A percentile compares a stretch with the other conserved stretches of the same genome.
These are phyloP conservation scores for Scaptomyza flava DNA, from an alignment of 2,888 invertebrate genomes.

Conservation along the genomic window DNA sequence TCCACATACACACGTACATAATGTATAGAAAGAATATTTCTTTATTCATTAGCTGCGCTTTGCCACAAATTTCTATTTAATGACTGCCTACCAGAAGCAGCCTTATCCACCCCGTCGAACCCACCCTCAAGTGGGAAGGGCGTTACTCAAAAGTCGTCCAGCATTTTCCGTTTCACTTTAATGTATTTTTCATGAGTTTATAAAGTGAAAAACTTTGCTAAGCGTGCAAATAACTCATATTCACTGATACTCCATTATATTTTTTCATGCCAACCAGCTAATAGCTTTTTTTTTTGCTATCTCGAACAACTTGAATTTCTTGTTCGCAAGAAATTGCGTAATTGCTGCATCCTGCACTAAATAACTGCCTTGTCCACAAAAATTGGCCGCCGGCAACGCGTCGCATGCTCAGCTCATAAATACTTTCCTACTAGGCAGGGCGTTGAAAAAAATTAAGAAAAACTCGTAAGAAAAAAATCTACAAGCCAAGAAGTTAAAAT, in stretches of 20 bases:
- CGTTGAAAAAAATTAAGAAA: conserved; percentile 16
- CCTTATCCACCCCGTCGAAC: neutral
- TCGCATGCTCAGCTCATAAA: conserved; percentile 65
- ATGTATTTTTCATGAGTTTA: conserved; percentile 77
- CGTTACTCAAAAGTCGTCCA: conserved; percentile 17
- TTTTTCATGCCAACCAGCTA: conserved; percentile 13
- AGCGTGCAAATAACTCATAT: conserved; percentile 75
- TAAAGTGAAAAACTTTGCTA: conserved; percentile 70
- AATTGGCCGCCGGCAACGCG: conserved; percentile 54
- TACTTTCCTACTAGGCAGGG: conserved; percentile 60
- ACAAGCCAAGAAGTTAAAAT: too few relatives aligned
- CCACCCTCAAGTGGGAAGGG: neutral
- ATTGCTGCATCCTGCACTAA: conserved; percentile 61
- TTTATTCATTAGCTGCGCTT: conserved; percentile 73
- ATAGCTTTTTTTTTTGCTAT: conserved; percentile 11
- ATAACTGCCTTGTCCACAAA: conserved; percentile 62
- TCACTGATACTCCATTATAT: conserved; percentile 62
- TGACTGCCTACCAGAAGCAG: conserved; percentile 43
- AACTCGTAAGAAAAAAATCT: neutral
- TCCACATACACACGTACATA: neutral
- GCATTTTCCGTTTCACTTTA: conserved; percentile 57
- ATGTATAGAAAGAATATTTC: conserved; percentile 50
- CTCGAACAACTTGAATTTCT: too few relatives aligned
- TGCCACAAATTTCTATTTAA: conserved; percentile 76
- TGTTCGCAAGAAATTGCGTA: conserved; percentile 24